These are phyloP conservation scores for Oncorhynchus kisutch DNA, from an alignment of 2,113 vertebrate genomes.

Conservation along the genomic window DNA sequence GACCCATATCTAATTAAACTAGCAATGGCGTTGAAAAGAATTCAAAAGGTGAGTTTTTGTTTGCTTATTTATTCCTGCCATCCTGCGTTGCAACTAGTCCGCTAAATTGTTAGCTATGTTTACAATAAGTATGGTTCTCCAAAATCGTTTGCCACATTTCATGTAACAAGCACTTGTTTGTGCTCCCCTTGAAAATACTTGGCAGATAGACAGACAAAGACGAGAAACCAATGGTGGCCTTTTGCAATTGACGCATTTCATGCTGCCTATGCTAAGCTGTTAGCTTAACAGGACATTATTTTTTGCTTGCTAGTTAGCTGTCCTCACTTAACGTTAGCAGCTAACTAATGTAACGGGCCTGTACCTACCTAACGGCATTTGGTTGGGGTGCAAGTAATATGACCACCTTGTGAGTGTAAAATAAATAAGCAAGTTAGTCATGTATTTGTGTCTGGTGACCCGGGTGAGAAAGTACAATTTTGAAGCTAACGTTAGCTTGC, in stretches of 20 bases:
- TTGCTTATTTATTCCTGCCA: neutral
- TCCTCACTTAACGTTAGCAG: too few relatives aligned
- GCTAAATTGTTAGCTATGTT: neutral
- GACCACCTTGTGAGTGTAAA: too few relatives aligned
- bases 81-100: too few relatives aligned
- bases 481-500: too few relatives aligned
- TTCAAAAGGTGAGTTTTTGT: slow-evolving; percentile 78
- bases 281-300: neutral
- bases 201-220: slow-evolving; percentile 69
- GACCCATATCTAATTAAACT: slow-evolving; percentile 42
- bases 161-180: slow-evolving; percentile 19
- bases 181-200: slow-evolving; percentile 32
- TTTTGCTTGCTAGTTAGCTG: neutral
- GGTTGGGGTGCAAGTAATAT: too few relatives aligned
- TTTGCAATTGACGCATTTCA: slow-evolving; percentile 57
- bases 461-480: too few relatives aligned
- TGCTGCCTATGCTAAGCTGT: too few relatives aligned
- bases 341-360: too few relatives aligned
- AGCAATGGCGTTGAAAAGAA: slow-evolving; percentile 83
- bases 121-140: neutral
- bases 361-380: too few relatives aligned
- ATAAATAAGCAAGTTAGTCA: neutral
- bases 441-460: neutral
- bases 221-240: slow-evolving; percentile 53
- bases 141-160: neutral